Evolutionary conservation across 2,888 invertebrate genomes (phyloP).

Genomic region (Hypercompe scribonia): DNA sequence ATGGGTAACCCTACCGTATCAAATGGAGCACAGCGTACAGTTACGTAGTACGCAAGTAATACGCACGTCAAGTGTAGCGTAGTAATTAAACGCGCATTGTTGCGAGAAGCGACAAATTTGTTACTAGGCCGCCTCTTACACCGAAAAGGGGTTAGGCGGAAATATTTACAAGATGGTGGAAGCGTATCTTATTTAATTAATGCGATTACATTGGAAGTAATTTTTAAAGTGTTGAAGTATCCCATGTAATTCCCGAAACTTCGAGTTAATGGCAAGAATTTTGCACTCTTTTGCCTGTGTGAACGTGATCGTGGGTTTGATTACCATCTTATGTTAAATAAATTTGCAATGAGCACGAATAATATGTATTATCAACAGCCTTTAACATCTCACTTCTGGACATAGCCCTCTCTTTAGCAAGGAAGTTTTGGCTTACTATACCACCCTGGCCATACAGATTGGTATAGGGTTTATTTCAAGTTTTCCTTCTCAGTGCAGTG

Average conservation of each 20-base stretch:
- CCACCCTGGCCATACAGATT: too few species aligned
- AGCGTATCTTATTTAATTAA: neutral
- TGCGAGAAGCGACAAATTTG: conserved; percentile 50
- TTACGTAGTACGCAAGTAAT: conserved; percentile 45
- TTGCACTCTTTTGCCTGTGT: too few species aligned
- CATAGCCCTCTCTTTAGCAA: too few species aligned
- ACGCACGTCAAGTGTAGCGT: conserved; percentile 51
- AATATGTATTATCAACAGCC: too few species aligned
- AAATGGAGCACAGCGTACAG: conserved; percentile 43
- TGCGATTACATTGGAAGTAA: neutral
- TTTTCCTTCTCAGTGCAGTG: too few species aligned
- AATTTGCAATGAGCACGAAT: too few species aligned
- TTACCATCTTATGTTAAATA: too few species aligned
- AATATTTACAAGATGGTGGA: neutral
- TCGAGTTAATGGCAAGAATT: too few species aligned
- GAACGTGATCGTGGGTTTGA: too few species aligned
- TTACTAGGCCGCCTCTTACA: conserved; percentile 52
- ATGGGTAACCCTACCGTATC: conserved; percentile 38
- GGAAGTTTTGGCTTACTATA: too few species aligned
- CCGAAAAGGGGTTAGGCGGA: conserved; percentile 34
- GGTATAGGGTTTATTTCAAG: too few species aligned
- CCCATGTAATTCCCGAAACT: neutral
- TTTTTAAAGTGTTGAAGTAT: neutral
- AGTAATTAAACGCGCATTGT: conserved; percentile 63
- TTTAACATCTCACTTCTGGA: too few species aligned